Evolutionary conservation across 1,140 invertebrate species (phyloP).

Genomic region (Trichomalopsis sarcophagae): DNA sequence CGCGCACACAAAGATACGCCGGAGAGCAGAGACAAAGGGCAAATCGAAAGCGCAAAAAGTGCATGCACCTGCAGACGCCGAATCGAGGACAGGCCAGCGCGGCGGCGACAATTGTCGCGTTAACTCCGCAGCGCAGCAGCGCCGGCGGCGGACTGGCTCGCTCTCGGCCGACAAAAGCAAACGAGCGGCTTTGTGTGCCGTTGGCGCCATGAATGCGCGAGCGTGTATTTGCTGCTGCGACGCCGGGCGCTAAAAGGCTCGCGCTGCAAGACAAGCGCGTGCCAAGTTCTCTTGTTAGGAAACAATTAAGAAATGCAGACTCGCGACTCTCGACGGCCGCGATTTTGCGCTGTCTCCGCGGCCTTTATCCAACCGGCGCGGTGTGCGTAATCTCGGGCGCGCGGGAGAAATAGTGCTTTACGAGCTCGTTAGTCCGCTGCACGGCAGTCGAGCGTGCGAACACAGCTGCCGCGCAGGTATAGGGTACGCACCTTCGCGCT

Average conservation of each 20-base stretch:
- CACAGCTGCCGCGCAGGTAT: no score
- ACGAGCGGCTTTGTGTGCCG: not conserved
- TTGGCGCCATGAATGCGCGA: not conserved
- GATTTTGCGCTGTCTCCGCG: not conserved
- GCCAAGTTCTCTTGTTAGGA: constrained; percentile 68
- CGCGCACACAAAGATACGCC: not conserved
- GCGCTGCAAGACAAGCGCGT: constrained; percentile 40
- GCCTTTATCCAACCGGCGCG: not conserved
- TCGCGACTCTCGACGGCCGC: constrained; percentile 46
- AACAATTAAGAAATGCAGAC: constrained; percentile 71
- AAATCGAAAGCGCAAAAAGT: constrained; percentile 11
- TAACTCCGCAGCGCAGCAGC: no score
- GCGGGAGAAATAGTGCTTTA: no score
- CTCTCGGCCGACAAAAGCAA: not conserved
- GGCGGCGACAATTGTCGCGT: not conserved
- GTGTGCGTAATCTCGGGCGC: no score
- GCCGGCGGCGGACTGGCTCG: not conserved
- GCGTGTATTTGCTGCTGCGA: not conserved
- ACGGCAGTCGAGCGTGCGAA: not conserved
- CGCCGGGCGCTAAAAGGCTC: not conserved
- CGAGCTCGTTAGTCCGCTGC: not conserved
- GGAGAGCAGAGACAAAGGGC: not conserved
- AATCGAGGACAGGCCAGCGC: not conserved
- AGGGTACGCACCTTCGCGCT: no score
- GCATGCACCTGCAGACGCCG: not conserved